A percentile compares a stretch with the other conserved stretches of the same genome.
Evolutionary conservation across 2,888 invertebrate species (phyloP).

Genomic region (Tachystola acroxantha): DNA sequence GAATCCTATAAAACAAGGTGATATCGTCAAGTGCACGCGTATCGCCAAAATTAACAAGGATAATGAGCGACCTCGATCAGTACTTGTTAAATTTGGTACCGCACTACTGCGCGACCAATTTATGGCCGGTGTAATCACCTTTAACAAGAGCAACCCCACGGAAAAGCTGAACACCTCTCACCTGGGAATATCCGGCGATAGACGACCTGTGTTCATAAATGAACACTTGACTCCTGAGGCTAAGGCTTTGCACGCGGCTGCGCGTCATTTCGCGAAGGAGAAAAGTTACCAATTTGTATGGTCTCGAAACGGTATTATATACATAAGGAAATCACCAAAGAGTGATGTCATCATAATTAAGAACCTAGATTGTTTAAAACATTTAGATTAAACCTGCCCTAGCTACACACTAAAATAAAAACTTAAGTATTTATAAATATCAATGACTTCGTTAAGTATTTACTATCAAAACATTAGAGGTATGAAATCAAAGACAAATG

Average conservation of each 20-base stretch:
- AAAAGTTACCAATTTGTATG: not conserved
- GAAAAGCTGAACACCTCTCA: not conserved
- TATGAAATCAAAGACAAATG: conserved; percentile 10
- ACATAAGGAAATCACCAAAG: not conserved
- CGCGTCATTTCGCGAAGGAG: not conserved
- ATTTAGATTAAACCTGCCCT: no score
- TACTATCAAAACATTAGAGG: conserved; percentile 17
- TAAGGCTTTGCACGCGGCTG: conserved; percentile 13
- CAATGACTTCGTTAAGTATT: conserved; percentile 4
- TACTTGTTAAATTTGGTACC: not conserved
- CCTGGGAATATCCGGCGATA: not conserved
- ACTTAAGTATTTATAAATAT: not conserved
- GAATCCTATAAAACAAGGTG: not conserved
- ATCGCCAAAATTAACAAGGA: not conserved
- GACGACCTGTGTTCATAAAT: not conserved
- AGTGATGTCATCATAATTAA: not conserved
- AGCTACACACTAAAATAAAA: not conserved
- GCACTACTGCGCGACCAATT: not conserved
- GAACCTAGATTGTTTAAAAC: not conserved
- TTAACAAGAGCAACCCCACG: not conserved
- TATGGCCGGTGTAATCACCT: not conserved
- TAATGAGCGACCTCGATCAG: not conserved
- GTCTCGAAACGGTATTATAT: not conserved
- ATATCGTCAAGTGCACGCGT: not conserved
- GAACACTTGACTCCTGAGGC: not conserved